Evolutionary conservation across 1,140 invertebrate genomes (phyloP).

Genomic region (Megalopta genalis): DNA sequence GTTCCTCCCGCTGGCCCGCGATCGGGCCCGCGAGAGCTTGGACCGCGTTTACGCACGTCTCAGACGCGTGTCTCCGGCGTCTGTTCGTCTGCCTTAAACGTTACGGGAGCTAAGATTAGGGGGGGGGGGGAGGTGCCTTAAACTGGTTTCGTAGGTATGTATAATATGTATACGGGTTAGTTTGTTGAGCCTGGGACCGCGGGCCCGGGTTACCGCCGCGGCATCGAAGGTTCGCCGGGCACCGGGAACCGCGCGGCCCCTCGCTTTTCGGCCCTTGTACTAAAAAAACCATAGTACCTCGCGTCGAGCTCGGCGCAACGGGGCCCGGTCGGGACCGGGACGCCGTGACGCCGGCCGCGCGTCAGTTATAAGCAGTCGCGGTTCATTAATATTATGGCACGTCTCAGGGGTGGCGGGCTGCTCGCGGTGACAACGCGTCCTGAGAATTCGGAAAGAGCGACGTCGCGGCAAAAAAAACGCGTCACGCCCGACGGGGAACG

Average conservation of each 20-base stretch:
- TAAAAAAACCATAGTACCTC: slow-evolving; percentile 70
- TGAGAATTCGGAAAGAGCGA: slow-evolving; percentile 38
- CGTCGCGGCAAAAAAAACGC: slow-evolving; percentile 9
- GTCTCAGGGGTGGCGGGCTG: slow-evolving; percentile 66
- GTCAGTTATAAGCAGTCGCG: slow-evolving; percentile 42
- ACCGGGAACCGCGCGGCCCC: slow-evolving; percentile 8
- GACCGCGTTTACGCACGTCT: slow-evolving; percentile 57
- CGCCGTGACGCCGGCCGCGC: background rate
- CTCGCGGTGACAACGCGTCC: slow-evolving; percentile 53
- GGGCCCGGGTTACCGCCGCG: slow-evolving; percentile 25
- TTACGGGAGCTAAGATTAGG: slow-evolving; percentile 71
- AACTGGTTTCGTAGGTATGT: slow-evolving; percentile 47
- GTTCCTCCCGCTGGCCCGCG: background rate
- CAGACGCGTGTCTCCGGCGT: slow-evolving; percentile 38
- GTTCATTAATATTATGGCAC: slow-evolving; percentile 75
- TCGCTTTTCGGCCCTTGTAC: slow-evolving; percentile 70
- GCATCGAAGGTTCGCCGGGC: background rate
- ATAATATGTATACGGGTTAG: slow-evolving; percentile 66
- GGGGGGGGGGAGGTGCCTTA: slow-evolving; percentile 65
- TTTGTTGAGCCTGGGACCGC: slow-evolving; percentile 69
- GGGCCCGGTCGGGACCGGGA: background rate
- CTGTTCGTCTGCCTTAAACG: slow-evolving; percentile 66
- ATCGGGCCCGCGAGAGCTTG: background rate
- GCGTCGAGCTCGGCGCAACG: background rate
- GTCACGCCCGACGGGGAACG: background rate